Percentiles rank a stretch among this genome's conserved stretches.
Conservation (phyloP, 2,797 vertebrate genomes). For the Valencia hispanica region DNA sequence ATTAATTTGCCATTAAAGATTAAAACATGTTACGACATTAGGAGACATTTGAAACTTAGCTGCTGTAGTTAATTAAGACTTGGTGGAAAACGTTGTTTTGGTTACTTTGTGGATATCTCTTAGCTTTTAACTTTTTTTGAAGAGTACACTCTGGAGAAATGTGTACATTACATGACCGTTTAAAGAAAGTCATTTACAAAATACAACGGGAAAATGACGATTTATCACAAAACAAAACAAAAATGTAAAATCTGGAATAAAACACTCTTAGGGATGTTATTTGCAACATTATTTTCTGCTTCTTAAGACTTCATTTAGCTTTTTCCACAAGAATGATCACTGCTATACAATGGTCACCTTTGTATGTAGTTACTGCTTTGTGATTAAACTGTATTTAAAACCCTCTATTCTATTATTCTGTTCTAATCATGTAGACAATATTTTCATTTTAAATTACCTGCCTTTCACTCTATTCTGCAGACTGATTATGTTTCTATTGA, state of each 20-base stretch:
- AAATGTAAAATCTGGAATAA: background rate
- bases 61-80: no score
- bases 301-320: no score
- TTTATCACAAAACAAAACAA: background rate
- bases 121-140: no score
- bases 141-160: no score
- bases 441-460: background rate
- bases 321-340: background rate
- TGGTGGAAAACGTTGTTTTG: no score
- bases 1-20: background rate
- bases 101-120: no score
- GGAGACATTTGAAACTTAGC: no score
- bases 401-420: background rate
- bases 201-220: background rate
- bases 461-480: background rate
- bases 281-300: background rate
- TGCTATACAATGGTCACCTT: background rate
- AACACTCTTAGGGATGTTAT: background rate
- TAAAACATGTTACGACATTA: background rate
- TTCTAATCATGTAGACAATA: background rate
- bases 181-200: background rate
- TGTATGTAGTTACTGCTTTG: background rate
- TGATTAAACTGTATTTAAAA: background rate
- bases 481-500: conserved; percentile 6
- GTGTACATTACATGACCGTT: background rate